A percentile compares a stretch with the other conserved stretches of the same genome.
phyloP scores from a whole-genome alignment of 2,113 vertebrate genomes.

The Propithecus coquereli region DNA sequence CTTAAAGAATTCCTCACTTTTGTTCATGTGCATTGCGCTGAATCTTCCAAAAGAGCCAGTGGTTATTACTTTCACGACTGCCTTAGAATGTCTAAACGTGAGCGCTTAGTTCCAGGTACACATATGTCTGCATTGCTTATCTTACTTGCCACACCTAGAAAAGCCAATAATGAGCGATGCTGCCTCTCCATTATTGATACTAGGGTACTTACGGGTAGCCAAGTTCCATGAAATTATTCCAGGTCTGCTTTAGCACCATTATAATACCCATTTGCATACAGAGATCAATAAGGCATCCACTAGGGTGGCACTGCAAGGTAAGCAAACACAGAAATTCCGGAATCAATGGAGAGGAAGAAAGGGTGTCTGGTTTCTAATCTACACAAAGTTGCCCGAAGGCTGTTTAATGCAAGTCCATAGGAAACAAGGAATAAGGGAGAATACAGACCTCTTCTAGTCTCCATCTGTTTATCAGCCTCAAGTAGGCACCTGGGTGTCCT shows the following conservation, averaged over 20 bases:
- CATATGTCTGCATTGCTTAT: not conserved
- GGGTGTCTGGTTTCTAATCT: not conserved
- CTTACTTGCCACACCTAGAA: constrained; percentile 45
- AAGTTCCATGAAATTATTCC: constrained; percentile 98
- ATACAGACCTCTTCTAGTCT: constrained; percentile 93
- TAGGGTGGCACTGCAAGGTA: constrained; percentile 92
- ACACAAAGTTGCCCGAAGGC: not conserved
- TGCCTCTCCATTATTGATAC: not conserved
- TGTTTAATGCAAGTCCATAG: not conserved
- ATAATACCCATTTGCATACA: constrained; percentile 99
- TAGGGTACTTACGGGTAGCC: constrained; percentile 92
- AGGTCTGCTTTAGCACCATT: constrained; percentile 98
- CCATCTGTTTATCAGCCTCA: constrained; percentile 95
- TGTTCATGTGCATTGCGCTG: not conserved
- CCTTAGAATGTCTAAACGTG: not conserved
- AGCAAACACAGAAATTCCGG: constrained; percentile 34
- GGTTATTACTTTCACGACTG: not conserved
- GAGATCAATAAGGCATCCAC: constrained; percentile 98
- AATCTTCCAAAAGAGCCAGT: not conserved
- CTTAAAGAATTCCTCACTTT: not conserved
- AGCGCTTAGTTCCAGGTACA: not conserved
- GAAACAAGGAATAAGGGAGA: not conserved
- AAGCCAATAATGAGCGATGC: not conserved
- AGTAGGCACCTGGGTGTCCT: constrained; percentile 94
- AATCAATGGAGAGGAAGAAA: constrained; percentile 6